phyloP scores from a whole-genome alignment of 1,140 invertebrate species.

The Sinonovacula constricta region DNA sequence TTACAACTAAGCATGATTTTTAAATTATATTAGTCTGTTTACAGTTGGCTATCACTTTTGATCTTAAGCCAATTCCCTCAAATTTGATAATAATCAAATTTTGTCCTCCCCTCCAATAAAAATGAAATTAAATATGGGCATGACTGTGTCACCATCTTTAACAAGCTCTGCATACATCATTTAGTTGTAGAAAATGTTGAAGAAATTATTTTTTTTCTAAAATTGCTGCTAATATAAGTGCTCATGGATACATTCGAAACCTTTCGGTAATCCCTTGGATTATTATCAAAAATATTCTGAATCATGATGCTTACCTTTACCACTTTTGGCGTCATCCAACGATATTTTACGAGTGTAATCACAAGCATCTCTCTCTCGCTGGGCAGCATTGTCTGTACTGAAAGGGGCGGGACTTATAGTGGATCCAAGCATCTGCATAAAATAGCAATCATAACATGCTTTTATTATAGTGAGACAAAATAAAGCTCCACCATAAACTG shows the following conservation, averaged over 20 bases:
- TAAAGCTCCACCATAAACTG: no score
- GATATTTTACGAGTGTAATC: slow-evolving; percentile 92
- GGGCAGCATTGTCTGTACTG: slow-evolving; percentile 90
- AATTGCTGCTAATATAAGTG: neutral
- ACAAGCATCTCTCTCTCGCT: slow-evolving; percentile 86
- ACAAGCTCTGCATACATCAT: neutral
- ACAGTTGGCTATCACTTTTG: no score
- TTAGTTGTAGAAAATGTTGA: neutral
- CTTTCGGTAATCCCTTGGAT: neutral
- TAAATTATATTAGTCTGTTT: no score
- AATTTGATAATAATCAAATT: no score
- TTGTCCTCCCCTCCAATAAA: no score
- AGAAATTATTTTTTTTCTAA: neutral
- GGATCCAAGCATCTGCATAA: slow-evolving; percentile 1
- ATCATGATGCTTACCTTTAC: slow-evolving; percentile 84
- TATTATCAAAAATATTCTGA: neutral
- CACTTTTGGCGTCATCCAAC: slow-evolving; percentile 89
- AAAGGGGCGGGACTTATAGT: slow-evolving; percentile 86
- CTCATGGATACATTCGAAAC: no score
- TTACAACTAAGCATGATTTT: no score
- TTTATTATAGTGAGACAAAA: no score
- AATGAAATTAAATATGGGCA: neutral
- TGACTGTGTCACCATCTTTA: neutral
- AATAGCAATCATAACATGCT: no score
- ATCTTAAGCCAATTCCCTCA: no score